Conservation (phyloP, 2,113 vertebrate genomes). For the Sakesphorus luctuosus region DNA sequence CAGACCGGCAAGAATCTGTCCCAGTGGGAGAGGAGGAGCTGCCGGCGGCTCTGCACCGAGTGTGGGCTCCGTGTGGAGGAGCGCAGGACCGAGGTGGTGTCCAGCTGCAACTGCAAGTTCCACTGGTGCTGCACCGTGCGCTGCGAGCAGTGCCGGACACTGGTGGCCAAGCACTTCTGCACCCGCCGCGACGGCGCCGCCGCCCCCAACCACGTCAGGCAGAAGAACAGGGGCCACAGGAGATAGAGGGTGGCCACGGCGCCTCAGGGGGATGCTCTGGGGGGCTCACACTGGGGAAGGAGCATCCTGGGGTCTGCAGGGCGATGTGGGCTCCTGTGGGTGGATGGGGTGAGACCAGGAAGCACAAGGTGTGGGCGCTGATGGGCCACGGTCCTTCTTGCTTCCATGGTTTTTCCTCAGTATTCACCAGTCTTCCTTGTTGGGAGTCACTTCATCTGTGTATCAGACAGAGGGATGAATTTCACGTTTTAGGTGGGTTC, state of each 20-base stretch:
- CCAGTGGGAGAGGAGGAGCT: constrained; percentile 85
- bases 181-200: constrained; percentile 32
- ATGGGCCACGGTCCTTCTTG: background rate
- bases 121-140: constrained; percentile 96
- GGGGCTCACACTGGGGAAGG: background rate
- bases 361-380: background rate
- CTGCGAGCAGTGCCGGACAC: constrained; percentile 87
- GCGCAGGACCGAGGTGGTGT: constrained; percentile 79
- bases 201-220: constrained; percentile 60
- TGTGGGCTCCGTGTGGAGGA: constrained; percentile 89
- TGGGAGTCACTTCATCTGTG: background rate
- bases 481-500: background rate
- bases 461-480: background rate
- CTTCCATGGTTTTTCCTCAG: background rate
- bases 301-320: fast-evolving
- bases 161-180: constrained; percentile 89
- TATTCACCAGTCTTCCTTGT: background rate
- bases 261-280: background rate
- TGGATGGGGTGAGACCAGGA: fast-evolving
- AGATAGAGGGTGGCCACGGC: background rate
- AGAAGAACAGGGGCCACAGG: constrained; percentile 64
- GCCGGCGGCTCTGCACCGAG: constrained; percentile 86
- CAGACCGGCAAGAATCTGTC: constrained; percentile 80
- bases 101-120: constrained; percentile 96
- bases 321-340: background rate